Evolutionary conservation across 2,113 vertebrate genomes (phyloP).

Genomic region (Leptobrachium ailaonicum): DNA sequence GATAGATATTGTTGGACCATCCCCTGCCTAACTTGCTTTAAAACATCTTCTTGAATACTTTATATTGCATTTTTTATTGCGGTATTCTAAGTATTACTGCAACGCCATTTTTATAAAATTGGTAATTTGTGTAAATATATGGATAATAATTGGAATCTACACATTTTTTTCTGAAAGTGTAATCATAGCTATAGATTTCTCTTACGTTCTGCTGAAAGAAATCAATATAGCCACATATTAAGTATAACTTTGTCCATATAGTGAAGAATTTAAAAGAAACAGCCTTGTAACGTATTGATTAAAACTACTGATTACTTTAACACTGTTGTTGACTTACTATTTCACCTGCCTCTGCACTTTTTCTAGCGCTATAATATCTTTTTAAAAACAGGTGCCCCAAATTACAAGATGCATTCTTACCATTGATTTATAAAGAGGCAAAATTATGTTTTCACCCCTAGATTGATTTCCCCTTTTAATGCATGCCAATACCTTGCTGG

Average conservation of each 20-base stretch:
- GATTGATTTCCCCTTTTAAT: no score
- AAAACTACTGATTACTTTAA: not conserved
- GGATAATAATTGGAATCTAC: not conserved
- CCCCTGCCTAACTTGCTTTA: no score
- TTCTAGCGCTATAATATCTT: no score
- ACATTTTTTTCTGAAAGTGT: not conserved
- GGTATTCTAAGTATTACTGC: no score
- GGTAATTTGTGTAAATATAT: not conserved
- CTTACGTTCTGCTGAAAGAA: not conserved
- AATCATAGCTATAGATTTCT: not conserved
- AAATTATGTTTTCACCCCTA: no score
- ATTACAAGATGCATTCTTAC: no score
- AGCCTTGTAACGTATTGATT: not conserved
- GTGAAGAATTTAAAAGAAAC: not conserved
- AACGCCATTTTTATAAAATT: not conserved
- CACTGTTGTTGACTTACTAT: not conserved
- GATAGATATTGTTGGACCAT: no score
- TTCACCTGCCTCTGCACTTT: not conserved
- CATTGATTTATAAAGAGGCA: no score
- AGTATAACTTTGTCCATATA: not conserved
- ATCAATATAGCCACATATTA: not conserved
- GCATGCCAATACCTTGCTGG: no score
- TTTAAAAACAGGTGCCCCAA: no score
- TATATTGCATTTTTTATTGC: no score
- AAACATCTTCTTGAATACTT: no score